Evolutionary conservation across 2,797 vertebrate genomes (phyloP).

Genomic region (Orientallactaga sibirica): DNA sequence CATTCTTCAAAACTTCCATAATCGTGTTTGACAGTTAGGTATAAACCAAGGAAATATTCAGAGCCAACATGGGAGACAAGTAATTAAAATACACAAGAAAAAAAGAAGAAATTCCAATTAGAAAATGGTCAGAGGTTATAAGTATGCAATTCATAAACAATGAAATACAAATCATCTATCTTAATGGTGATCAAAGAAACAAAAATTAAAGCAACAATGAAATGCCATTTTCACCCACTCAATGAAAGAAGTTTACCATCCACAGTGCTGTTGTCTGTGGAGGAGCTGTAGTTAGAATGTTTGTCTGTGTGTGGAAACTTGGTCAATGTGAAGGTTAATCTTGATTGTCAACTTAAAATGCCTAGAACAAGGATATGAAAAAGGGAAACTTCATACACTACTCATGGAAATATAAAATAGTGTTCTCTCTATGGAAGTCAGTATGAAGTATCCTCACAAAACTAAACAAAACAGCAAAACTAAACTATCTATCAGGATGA

Average conservation of each 20-base stretch:
- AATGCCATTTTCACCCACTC: not conserved
- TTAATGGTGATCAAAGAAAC: not conserved
- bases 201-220: constrained; percentile 6
- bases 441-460: not conserved
- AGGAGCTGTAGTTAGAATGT: not conserved
- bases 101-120: not conserved
- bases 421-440: not conserved
- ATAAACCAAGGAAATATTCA: constrained; percentile 36
- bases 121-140: not conserved
- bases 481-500: too few species aligned
- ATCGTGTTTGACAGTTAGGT: constrained; percentile 14
- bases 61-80: not conserved
- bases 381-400: not conserved
- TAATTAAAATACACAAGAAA: not conserved
- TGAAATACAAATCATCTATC: not conserved
- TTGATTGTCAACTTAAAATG: not conserved
- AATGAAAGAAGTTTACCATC: not conserved
- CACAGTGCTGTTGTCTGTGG: not conserved
- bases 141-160: not conserved
- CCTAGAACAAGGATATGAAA: not conserved
- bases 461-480: too few species aligned
- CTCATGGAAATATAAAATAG: not conserved
- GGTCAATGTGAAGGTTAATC: not conserved
- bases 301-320: not conserved
- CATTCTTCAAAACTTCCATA: not conserved